Evolutionary conservation across 2,797 vertebrate species (phyloP).

Genomic region (Columba guinea): DNA sequence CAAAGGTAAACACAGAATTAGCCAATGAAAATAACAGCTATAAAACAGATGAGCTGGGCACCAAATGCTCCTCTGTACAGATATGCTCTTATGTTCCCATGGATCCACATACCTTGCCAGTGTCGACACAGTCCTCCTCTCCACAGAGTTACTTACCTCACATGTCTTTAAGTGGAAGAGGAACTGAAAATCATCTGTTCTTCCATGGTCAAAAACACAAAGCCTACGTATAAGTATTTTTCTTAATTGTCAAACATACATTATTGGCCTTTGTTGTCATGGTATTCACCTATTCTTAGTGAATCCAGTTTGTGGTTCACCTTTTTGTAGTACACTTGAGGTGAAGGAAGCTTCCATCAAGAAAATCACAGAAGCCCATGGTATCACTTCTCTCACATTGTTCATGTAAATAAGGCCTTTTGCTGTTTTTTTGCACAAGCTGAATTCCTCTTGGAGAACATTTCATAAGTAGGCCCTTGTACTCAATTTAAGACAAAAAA

Average conservation of each 20-base stretch:
- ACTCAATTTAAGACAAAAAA: neutral
- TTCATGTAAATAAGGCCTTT: neutral
- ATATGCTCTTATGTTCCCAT: accelerated
- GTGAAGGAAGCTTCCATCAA: neutral
- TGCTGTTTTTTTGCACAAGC: neutral
- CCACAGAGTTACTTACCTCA: neutral
- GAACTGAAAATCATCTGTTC: neutral
- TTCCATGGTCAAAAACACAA: neutral
- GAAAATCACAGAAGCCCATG: neutral
- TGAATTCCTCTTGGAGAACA: neutral
- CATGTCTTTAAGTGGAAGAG: neutral
- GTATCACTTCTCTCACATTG: neutral
- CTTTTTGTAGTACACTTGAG: neutral
- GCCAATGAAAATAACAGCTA: neutral
- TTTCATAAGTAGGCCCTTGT: neutral
- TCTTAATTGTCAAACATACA: neutral
- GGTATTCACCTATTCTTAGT: neutral
- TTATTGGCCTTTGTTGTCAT: neutral
- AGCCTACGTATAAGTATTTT: neutral
- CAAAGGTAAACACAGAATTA: neutral
- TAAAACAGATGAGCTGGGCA: neutral
- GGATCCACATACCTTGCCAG: neutral
- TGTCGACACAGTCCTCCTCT: neutral
- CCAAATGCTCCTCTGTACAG: neutral
- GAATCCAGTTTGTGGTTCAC: neutral